phyloP scores from a whole-genome alignment of 2,797 vertebrate genomes.

The Eurystomus glaucurus region DNA sequence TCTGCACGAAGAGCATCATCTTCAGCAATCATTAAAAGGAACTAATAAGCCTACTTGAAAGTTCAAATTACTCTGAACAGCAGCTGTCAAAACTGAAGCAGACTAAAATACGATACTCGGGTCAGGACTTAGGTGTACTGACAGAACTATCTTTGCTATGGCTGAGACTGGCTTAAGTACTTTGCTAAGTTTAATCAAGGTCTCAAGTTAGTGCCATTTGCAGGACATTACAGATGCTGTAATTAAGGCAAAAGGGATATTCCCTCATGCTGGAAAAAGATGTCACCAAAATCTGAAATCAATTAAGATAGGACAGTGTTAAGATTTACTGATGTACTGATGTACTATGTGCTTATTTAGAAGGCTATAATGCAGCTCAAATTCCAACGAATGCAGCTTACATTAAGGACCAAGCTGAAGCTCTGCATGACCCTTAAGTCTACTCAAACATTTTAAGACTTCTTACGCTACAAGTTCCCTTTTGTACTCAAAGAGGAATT shows the following conservation, averaged over 20 bases:
- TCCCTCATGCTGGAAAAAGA: background rate
- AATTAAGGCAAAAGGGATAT: background rate
- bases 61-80: slow-evolving; percentile 24
- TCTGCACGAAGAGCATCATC: background rate
- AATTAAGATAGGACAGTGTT: background rate
- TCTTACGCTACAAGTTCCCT: background rate
- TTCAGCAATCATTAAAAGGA: background rate
- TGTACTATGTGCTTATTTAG: background rate
- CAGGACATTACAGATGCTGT: background rate
- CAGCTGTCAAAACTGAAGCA: slow-evolving; percentile 41
- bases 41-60: background rate
- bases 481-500: background rate
- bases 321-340: fast-evolving
- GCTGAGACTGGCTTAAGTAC: background rate
- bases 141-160: background rate
- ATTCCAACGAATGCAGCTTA: background rate
- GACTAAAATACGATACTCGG: background rate
- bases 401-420: background rate
- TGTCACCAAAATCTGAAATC: background rate
- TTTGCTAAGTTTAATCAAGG: slow-evolving; percentile 41
- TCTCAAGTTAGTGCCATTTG: background rate
- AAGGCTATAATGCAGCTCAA: background rate
- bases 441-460: slow-evolving; percentile 3
- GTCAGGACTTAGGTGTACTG: slow-evolving; percentile 41
- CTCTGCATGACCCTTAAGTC: background rate